A percentile compares a stretch with the other conserved stretches of the same genome.
Evolutionary conservation across 2,113 vertebrate species (phyloP).

Genomic region (Nyctibius bracteatus): DNA sequence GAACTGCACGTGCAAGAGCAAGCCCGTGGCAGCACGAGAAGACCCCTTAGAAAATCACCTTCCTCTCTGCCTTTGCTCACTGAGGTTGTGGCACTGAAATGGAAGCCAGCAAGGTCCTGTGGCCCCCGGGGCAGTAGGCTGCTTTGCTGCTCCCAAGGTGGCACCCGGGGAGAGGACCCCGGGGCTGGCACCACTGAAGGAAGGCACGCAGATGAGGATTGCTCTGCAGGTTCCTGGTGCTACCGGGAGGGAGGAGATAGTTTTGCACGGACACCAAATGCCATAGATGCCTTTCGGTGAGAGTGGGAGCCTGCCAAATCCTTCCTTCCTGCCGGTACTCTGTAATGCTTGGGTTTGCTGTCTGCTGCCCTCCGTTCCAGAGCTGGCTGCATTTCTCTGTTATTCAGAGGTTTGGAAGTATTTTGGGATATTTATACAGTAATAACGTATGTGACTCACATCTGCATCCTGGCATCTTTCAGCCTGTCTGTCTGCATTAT

Average conservation of each 20-base stretch:
- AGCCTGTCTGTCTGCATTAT: neutral
- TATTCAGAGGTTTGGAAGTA: neutral
- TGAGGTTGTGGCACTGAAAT: neutral
- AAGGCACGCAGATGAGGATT: neutral
- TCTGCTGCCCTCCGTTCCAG: neutral
- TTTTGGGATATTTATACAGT: neutral
- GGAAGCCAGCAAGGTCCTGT: neutral
- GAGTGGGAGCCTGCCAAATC: neutral
- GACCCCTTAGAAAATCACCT: neutral
- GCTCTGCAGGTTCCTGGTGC: neutral
- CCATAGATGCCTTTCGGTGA: neutral
- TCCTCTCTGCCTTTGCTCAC: neutral
- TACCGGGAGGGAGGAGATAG: neutral
- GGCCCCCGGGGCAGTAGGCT: neutral
- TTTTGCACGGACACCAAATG: neutral
- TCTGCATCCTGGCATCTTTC: neutral
- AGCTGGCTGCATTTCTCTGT: neutral
- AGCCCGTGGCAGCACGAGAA: rapidly evolving
- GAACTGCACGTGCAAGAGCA: rapidly evolving
- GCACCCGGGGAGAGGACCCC: rapidly evolving
- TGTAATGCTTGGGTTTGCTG: neutral
- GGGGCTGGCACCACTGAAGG: neutral
- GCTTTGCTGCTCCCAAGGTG: neutral
- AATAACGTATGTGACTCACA: neutral
- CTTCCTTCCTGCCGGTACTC: neutral